Conservation (phyloP, 2,797 vertebrate species). For the Sciurus vulgaris region DNA sequence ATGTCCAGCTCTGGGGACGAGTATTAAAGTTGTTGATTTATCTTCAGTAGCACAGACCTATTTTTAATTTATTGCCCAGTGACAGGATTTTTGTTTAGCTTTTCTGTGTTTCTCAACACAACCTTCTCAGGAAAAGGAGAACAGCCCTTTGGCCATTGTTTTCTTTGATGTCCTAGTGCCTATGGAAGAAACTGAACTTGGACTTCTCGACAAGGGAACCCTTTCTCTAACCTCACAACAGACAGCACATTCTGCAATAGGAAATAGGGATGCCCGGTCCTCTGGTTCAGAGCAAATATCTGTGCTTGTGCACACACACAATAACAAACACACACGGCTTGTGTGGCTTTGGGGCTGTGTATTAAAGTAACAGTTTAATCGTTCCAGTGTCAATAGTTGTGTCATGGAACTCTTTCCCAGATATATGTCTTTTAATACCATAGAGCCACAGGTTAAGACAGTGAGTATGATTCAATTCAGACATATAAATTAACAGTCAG, state of each 20-base stretch:
- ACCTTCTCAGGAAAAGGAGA: constrained; percentile 54
- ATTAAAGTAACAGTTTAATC: background rate
- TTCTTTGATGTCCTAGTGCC: constrained; percentile 50
- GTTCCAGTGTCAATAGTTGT: background rate
- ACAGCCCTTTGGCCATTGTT: background rate
- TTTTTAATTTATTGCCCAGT: constrained; percentile 72
- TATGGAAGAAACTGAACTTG: constrained; percentile 51
- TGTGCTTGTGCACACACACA: background rate
- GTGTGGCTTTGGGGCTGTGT: background rate
- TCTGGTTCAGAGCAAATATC: background rate
- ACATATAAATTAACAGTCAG: background rate
- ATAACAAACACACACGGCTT: background rate
- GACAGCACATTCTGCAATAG: background rate
- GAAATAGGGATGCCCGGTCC: background rate
- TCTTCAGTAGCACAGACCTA: constrained; percentile 75
- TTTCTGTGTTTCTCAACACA: constrained; percentile 55
- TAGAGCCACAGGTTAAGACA: background rate
- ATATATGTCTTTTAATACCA: background rate
- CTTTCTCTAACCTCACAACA: constrained; percentile 25
- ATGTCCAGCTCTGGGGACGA: constrained; percentile 71
- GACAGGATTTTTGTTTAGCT: constrained; percentile 75
- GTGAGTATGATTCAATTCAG: background rate
- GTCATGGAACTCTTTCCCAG: background rate
- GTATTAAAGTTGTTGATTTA: constrained; percentile 85
- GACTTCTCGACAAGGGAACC: background rate